Percentiles rank a stretch among this genome's conserved stretches.
Conservation (phyloP, 2,888 invertebrate genomes). For the Apomyelois bistriatella region DNA sequence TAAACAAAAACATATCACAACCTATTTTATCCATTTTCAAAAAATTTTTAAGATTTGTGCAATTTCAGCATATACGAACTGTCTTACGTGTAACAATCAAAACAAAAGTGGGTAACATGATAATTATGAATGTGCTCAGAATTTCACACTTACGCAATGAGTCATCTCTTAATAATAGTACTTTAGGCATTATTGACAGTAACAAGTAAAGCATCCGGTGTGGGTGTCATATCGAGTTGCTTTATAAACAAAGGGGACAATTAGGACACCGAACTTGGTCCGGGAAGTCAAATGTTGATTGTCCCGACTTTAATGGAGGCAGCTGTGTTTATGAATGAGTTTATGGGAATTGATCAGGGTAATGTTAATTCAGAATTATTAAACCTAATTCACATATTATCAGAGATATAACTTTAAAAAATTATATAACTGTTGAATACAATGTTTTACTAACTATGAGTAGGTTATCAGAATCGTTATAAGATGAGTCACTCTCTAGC, state of each 20-base stretch:
- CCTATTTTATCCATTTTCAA: too few species aligned
- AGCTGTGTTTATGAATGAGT: constrained; percentile 6
- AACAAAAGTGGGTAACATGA: too few species aligned
- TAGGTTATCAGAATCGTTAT: too few species aligned
- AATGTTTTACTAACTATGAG: too few species aligned
- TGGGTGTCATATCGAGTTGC: constrained; percentile 64
- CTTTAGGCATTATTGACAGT: constrained; percentile 73
- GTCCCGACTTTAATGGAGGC: constrained; percentile 25
- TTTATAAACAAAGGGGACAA: constrained; percentile 73
- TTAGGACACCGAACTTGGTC: constrained; percentile 53
- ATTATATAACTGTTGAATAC: too few species aligned
- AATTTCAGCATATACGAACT: too few species aligned
- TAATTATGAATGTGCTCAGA: background rate
- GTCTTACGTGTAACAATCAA: too few species aligned
- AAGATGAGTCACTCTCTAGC: too few species aligned
- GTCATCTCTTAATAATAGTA: constrained; percentile 65
- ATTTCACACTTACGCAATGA: constrained; percentile 32
- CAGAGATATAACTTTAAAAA: background rate
- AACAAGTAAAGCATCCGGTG: constrained; percentile 70
- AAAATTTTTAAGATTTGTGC: too few species aligned
- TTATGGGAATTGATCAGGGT: constrained; percentile 4
- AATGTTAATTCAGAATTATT: background rate
- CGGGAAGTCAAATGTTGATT: constrained; percentile 49
- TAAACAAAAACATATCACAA: too few species aligned
- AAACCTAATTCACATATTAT: background rate